Conservation (phyloP, 2,797 vertebrate genomes). For the Pygocentrus nattereri region DNA sequence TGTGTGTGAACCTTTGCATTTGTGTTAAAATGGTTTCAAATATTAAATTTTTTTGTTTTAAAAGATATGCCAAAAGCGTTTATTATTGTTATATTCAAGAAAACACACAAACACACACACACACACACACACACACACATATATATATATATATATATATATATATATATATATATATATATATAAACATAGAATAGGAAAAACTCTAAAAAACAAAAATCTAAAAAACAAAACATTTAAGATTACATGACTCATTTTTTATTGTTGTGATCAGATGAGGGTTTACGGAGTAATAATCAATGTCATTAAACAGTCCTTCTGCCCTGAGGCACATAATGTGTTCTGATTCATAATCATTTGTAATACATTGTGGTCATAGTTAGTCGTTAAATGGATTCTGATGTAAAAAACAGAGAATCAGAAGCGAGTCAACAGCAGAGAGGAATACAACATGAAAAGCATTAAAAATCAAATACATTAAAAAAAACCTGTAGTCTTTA, state of each 20-base stretch:
- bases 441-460: neutral
- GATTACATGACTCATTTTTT: neutral
- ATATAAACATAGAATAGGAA: no score
- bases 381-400: neutral
- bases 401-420: neutral
- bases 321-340: neutral
- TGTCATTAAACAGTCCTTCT: neutral
- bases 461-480: conserved; percentile 9
- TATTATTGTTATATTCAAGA: no score
- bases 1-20: no score
- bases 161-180: no score
- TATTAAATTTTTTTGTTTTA: no score
- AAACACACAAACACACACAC: no score
- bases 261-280: neutral
- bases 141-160: no score
- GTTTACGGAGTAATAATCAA: neutral
- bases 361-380: neutral
- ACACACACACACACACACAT: no score
- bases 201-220: no score
- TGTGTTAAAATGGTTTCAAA: no score
- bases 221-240: neutral
- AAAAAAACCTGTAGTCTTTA: neutral
- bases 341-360: neutral
- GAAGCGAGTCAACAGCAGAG: neutral
- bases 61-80: no score